A percentile compares a stretch with the other conserved stretches of the same genome.
These are phyloP conservation scores for Nemoura dubitans DNA, from an alignment of 2,888 invertebrate species.

Conservation along the genomic window DNA sequence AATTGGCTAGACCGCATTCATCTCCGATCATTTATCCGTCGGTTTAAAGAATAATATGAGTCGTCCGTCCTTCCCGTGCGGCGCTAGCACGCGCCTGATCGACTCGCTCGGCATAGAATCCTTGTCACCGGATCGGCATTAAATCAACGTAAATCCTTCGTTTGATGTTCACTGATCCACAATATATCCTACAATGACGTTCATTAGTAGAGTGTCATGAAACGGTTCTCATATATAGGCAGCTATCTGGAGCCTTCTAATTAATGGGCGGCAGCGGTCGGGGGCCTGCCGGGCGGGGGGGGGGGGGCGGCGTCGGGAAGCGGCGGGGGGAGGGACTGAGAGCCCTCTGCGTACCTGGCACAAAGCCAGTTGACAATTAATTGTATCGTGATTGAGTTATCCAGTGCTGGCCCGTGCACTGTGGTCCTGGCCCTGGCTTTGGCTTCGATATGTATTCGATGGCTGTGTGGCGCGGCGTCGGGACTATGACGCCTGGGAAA, in stretches of 20 bases:
- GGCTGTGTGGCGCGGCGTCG: not conserved
- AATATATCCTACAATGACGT: constrained; percentile 33
- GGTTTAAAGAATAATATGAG: constrained; percentile 3
- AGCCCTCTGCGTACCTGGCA: constrained; percentile 25
- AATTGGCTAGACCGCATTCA: not conserved
- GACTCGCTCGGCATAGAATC: not conserved
- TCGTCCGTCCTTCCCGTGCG: not conserved
- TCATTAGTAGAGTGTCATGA: constrained; percentile 41
- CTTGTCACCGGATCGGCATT: not conserved
- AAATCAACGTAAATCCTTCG: constrained; percentile 32
- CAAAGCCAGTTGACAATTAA: constrained; percentile 39
- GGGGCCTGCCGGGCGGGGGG: not conserved
- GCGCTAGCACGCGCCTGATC: not conserved
- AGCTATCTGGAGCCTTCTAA: constrained; percentile 2
- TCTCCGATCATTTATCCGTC: not conserved
- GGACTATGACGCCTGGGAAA: not conserved
- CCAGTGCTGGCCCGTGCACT: constrained; percentile 9
- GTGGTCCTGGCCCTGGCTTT: not conserved
- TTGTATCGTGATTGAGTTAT: constrained; percentile 41
- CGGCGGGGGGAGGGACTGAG: not conserved
- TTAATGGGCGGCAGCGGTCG: constrained; percentile 39
- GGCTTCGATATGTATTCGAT: not conserved
- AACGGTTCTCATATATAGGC: constrained; percentile 28
- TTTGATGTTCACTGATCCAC: constrained; percentile 40
- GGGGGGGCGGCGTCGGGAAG: too few relatives aligned